These are phyloP conservation scores for Dicroscelio sp. DNA, from an alignment of 2,888 invertebrate genomes.

Conservation along the genomic window DNA sequence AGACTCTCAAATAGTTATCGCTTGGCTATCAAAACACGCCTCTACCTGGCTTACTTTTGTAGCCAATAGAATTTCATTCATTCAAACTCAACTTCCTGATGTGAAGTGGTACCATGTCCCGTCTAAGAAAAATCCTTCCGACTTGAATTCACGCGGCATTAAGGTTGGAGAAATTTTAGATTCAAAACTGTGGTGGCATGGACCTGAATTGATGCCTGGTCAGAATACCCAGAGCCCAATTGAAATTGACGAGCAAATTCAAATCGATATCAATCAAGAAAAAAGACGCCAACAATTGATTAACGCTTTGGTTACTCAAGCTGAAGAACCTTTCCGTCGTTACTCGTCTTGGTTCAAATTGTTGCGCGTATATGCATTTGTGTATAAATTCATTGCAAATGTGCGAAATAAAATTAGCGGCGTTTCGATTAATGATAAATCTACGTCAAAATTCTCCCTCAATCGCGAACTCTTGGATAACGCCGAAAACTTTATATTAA, in stretches of 20 bases:
- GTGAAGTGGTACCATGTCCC: not conserved
- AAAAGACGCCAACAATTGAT: too few species aligned
- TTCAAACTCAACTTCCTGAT: not conserved
- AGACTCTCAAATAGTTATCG: not conserved
- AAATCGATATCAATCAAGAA: too few species aligned
- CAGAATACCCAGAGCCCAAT: too few species aligned
- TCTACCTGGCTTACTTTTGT: not conserved
- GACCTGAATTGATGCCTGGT: not conserved
- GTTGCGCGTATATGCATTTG: not conserved
- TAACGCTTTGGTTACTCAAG: too few species aligned
- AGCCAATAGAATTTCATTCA: not conserved
- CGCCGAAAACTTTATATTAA: not conserved
- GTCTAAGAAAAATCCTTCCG: not conserved
- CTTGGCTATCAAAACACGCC: slow-evolving; percentile 5
- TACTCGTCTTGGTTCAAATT: not conserved
- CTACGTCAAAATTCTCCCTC: too few species aligned
- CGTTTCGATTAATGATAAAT: not conserved
- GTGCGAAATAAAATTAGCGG: not conserved
- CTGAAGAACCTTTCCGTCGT: not conserved
- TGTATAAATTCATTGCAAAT: not conserved
- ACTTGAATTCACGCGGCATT: not conserved
- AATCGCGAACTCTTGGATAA: too few species aligned
- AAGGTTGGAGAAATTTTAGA: not conserved
- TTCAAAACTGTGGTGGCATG: not conserved
- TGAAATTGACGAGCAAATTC: too few species aligned